Evolutionary conservation across 2,888 invertebrate genomes (phyloP).

Genomic region (Psylliodes chrysocephalus): DNA sequence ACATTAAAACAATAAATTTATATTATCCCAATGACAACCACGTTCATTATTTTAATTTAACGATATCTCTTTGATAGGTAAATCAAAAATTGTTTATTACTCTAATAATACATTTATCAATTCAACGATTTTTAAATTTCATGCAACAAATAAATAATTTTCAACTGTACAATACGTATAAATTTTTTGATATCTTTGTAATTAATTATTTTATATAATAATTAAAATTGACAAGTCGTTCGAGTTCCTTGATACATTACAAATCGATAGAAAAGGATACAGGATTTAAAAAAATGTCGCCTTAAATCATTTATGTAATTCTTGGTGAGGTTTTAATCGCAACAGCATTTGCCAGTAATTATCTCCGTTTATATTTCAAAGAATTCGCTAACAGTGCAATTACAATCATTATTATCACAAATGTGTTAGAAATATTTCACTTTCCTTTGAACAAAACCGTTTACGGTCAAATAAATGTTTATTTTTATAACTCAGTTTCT

Average conservation of each 20-base stretch:
- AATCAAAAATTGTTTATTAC: too few species aligned
- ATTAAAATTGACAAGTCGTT: too few species aligned
- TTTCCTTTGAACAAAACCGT: constrained; percentile 35
- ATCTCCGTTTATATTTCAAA: constrained; percentile 25
- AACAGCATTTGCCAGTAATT: constrained; percentile 24
- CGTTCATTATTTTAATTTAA: too few species aligned
- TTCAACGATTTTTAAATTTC: too few species aligned
- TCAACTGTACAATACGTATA: too few species aligned
- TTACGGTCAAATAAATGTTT: constrained; percentile 27
- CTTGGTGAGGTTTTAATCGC: constrained; percentile 20
- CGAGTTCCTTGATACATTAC: constrained; percentile 2
- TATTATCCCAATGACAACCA: too few species aligned
- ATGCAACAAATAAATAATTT: too few species aligned
- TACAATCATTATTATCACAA: constrained; percentile 33
- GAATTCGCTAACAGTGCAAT: constrained; percentile 35
- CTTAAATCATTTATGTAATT: constrained; percentile 18
- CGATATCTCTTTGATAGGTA: too few species aligned
- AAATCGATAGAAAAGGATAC: background rate
- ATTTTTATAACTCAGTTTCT: constrained; percentile 37
- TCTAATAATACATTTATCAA: too few species aligned
- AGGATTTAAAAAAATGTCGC: constrained; percentile 6
- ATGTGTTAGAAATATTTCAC: constrained; percentile 41
- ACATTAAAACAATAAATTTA: too few species aligned
- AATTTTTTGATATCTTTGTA: too few species aligned
- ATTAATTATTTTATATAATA: too few species aligned